Conservation (phyloP, 2,797 vertebrate genomes). For the Setipinna tenuifilis region DNA sequence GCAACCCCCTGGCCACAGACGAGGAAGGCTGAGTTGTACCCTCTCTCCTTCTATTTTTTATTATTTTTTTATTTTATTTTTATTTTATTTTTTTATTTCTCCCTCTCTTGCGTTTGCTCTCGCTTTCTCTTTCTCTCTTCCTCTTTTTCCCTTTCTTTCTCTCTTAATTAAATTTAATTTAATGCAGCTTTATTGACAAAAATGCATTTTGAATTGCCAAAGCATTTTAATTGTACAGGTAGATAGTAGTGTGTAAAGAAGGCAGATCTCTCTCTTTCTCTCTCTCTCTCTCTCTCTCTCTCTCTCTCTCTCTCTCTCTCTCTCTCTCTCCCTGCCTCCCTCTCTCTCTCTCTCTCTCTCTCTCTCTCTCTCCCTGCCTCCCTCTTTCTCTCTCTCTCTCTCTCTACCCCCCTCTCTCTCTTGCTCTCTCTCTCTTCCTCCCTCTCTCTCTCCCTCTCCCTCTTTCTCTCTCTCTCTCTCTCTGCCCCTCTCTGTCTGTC, state of each 20-base stretch:
- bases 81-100: too few relatives aligned
- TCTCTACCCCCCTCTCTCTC: neutral
- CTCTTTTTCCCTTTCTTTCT: too few relatives aligned
- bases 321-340: neutral
- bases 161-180: too few relatives aligned
- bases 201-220: too few relatives aligned
- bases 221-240: too few relatives aligned
- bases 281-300: neutral
- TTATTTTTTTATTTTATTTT: too few relatives aligned
- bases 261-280: neutral
- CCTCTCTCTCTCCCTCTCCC: neutral
- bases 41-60: neutral
- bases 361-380: neutral
- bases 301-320: neutral
- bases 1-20: constrained; percentile 12
- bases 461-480: too few relatives aligned
- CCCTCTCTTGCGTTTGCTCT: too few relatives aligned
- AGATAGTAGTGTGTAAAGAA: too few relatives aligned
- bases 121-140: too few relatives aligned
- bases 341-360: neutral
- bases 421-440: neutral
- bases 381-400: neutral
- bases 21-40: neutral
- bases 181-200: too few relatives aligned
- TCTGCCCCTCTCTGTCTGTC: too few relatives aligned